Conservation (phyloP, 2,888 invertebrate genomes). For the Julus scandinavius region DNA sequence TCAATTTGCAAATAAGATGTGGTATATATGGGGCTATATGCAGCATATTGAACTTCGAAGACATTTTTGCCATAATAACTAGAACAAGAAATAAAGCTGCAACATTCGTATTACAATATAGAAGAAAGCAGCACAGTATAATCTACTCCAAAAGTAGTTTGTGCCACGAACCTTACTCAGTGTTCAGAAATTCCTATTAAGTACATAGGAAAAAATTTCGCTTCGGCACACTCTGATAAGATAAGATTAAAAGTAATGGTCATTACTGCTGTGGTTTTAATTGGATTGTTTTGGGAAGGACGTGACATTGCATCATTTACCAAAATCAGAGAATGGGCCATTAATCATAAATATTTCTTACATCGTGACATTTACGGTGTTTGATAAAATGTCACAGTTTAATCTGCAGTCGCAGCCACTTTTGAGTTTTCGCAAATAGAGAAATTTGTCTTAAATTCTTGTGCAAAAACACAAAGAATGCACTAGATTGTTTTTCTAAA, state of each 20-base stretch:
- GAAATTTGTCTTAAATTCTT: too few species aligned
- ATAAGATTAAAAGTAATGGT: neutral
- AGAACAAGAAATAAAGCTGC: too few species aligned
- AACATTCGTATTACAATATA: too few species aligned
- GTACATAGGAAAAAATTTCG: neutral
- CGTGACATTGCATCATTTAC: neutral
- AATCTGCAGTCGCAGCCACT: neutral
- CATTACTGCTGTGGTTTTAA: neutral
- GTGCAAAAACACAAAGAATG: too few species aligned
- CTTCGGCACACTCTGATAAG: neutral
- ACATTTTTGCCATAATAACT: too few species aligned
- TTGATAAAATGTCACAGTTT: neutral
- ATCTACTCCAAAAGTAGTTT: too few species aligned
- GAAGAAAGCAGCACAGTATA: too few species aligned
- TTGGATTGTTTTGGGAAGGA: neutral
- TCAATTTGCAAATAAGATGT: too few species aligned
- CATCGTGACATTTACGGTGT: neutral
- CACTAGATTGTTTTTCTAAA: too few species aligned
- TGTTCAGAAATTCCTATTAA: neutral
- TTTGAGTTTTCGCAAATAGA: neutral
- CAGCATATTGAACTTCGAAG: too few species aligned
- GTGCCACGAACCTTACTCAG: too few species aligned
- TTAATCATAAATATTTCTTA: neutral
- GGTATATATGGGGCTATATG: too few species aligned
- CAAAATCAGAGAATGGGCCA: neutral